A percentile compares a stretch with the other conserved stretches of the same genome.
phyloP scores from a whole-genome alignment of 2,888 invertebrate genomes.

The Mystacides longicornis region DNA sequence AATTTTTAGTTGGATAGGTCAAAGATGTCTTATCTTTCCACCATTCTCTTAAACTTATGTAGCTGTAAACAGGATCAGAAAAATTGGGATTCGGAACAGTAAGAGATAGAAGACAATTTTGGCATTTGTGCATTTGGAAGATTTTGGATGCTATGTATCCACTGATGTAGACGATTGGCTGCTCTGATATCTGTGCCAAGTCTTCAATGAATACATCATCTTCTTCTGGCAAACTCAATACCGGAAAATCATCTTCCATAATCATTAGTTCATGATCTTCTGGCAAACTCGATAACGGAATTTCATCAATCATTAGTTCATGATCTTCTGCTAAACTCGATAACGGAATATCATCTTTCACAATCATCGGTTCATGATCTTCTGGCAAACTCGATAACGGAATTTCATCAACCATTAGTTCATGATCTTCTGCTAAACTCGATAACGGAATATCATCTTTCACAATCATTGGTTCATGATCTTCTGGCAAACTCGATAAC shows the following conservation, averaged over 20 bases:
- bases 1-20: not conserved
- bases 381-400: too few relatives aligned
- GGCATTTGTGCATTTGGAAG: not conserved
- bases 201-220: not conserved
- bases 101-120: not conserved
- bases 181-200: not conserved
- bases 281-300: too few relatives aligned
- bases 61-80: not conserved
- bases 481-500: too few relatives aligned
- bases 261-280: not conserved
- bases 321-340: too few relatives aligned
- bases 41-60: slow-evolving; percentile 2
- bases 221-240: not conserved
- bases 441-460: too few relatives aligned
- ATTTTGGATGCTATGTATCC: slow-evolving; percentile 1
- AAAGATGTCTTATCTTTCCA: slow-evolving; percentile 2
- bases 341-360: too few relatives aligned
- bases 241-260: not conserved
- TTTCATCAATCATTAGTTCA: too few relatives aligned
- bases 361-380: too few relatives aligned
- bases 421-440: too few relatives aligned
- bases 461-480: too few relatives aligned
- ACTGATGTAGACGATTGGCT: slow-evolving; percentile 1
- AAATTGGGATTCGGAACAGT: not conserved
- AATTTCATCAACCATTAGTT: too few relatives aligned